A percentile compares a stretch with the other conserved stretches of the same genome.
phyloP scores from a whole-genome alignment of 1,140 invertebrate genomes.

The Diploscapter pachys region DNA sequence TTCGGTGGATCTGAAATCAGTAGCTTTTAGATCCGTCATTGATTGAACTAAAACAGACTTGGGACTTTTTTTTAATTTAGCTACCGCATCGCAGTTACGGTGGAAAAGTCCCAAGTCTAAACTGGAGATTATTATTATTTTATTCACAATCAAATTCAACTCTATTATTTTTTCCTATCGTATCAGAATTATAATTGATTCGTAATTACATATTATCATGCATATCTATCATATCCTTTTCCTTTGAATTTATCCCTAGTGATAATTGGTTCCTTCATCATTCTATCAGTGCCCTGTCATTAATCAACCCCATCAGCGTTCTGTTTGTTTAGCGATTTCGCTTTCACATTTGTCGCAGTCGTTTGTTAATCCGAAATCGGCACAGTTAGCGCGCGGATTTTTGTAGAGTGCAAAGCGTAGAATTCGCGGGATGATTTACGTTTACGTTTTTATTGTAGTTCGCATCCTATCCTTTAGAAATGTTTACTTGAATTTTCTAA shows the following conservation, averaged over 20 bases:
- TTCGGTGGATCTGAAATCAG: constrained; percentile 31
- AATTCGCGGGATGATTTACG: too few relatives aligned
- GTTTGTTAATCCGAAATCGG: too few relatives aligned
- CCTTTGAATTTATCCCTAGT: not conserved
- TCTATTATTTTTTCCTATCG: not conserved
- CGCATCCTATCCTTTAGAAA: too few relatives aligned
- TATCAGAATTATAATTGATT: not conserved
- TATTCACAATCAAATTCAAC: not conserved
- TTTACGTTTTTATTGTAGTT: too few relatives aligned
- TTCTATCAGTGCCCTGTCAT: too few relatives aligned
- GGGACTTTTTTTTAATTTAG: not conserved
- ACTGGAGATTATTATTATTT: not conserved
- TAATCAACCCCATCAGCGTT: too few relatives aligned
- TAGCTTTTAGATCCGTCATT: not conserved
- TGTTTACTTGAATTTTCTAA: too few relatives aligned
- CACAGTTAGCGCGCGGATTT: too few relatives aligned
- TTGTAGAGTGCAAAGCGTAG: too few relatives aligned
- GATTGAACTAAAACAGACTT: constrained; percentile 1
- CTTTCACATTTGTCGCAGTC: too few relatives aligned
- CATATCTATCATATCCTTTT: constrained; percentile 1
- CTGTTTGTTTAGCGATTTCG: too few relatives aligned
- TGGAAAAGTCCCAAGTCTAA: not conserved
- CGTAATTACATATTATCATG: not conserved
- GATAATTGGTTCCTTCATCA: constrained; percentile 1
- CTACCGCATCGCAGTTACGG: too few relatives aligned